Percentiles rank a stretch among this genome's conserved stretches.
These are phyloP conservation scores for Phyllotreta striolata DNA, from an alignment of 2,888 invertebrate genomes.

Conservation along the genomic window DNA sequence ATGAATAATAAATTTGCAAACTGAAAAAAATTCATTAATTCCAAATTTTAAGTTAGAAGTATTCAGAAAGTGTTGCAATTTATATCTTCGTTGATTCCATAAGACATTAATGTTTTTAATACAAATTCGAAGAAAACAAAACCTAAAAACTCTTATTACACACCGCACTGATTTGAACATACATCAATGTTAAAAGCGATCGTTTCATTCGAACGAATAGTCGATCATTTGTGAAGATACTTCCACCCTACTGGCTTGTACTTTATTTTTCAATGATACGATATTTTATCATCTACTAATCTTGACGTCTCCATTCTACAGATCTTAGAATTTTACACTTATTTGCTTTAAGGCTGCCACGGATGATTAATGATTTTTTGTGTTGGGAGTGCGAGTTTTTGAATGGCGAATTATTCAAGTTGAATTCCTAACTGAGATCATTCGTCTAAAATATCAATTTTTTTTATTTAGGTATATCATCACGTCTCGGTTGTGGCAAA, in stretches of 20 bases:
- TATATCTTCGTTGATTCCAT: too few relatives aligned
- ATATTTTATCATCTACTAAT: constrained; percentile 31
- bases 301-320: constrained; percentile 29
- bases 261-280: constrained; percentile 26
- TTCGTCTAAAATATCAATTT: constrained; percentile 26
- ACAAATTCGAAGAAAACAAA: too few relatives aligned
- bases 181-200: too few relatives aligned
- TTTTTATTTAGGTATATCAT: constrained; percentile 7
- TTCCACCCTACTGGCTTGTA: constrained; percentile 16
- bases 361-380: constrained; percentile 27
- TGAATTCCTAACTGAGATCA: constrained; percentile 21
- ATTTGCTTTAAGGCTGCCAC: constrained; percentile 25
- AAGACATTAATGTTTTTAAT: too few relatives aligned
- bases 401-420: constrained; percentile 29
- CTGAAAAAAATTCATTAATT: too few relatives aligned
- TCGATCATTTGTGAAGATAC: constrained; percentile 11
- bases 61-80: too few relatives aligned
- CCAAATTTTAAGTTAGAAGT: too few relatives aligned
- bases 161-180: too few relatives aligned
- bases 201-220: background rate
- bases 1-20: too few relatives aligned
- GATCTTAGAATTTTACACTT: constrained; percentile 32
- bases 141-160: too few relatives aligned
- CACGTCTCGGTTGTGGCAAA: too few relatives aligned
- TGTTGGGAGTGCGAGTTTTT: constrained; percentile 8